Evolutionary conservation across 2,888 invertebrate species (phyloP).

Genomic region (Zygothrica quintamaculata): DNA sequence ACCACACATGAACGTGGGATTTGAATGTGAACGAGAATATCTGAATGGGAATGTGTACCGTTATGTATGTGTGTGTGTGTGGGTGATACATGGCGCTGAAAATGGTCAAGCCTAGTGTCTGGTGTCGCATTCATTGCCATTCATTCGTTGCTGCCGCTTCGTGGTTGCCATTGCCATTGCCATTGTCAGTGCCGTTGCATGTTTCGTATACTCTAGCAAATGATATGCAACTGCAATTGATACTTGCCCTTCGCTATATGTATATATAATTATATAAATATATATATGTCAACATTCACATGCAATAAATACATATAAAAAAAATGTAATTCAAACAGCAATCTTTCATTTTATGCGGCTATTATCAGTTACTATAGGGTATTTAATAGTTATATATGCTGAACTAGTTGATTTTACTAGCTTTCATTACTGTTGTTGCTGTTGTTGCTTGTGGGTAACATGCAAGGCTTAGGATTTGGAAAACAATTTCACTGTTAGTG

Average conservation of each 20-base stretch:
- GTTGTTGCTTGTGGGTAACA: constrained; percentile 66
- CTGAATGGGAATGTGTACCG: constrained; percentile 3
- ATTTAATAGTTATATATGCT: no score
- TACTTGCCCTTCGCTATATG: background rate
- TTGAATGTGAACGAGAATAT: constrained; percentile 31
- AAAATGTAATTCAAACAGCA: no score
- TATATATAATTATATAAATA: no score
- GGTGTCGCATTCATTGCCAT: constrained; percentile 77
- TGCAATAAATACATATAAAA: no score
- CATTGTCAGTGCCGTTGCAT: constrained; percentile 32
- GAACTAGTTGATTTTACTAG: background rate
- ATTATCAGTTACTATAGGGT: no score
- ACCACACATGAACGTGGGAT: constrained; percentile 73
- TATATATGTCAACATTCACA: no score
- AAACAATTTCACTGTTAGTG: constrained; percentile 78
- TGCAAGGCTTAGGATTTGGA: constrained; percentile 77
- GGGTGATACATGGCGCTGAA: constrained; percentile 73
- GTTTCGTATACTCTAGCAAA: constrained; percentile 4
- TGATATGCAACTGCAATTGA: background rate
- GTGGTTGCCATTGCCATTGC: constrained; percentile 53
- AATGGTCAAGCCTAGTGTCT: constrained; percentile 69
- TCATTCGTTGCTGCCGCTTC: constrained; percentile 72
- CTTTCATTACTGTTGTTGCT: constrained; percentile 18
- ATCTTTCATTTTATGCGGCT: no score
- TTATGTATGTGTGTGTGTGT: constrained; percentile 33